Evolutionary conservation across 2,797 vertebrate species (phyloP).

Genomic region (Onychomys torridus): DNA sequence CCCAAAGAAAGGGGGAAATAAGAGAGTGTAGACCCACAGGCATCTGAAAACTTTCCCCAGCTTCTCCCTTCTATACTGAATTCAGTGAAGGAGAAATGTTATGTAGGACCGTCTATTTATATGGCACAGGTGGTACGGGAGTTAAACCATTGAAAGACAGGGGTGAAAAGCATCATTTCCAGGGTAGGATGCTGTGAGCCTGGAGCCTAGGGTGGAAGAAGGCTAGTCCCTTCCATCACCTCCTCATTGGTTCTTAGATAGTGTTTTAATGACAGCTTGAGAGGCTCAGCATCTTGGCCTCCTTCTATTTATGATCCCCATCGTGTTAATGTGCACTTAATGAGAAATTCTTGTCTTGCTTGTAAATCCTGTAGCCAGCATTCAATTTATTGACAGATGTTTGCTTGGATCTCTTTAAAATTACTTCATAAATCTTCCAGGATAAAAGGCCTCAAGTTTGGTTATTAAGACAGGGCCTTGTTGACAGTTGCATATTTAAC

Average conservation of each 20-base stretch:
- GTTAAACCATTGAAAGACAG: not conserved
- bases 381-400: slow-evolving; percentile 95
- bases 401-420: slow-evolving; percentile 94
- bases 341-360: slow-evolving; percentile 93
- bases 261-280: slow-evolving; percentile 91
- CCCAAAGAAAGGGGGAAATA: too few relatives aligned
- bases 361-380: slow-evolving; percentile 93
- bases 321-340: slow-evolving; percentile 93
- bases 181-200: slow-evolving; percentile 82
- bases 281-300: slow-evolving; percentile 88
- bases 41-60: not conserved
- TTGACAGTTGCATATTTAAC: slow-evolving; percentile 92
- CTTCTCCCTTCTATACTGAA: not conserved
- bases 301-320: slow-evolving; percentile 91
- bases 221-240: slow-evolving; percentile 88
- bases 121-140: fast-evolving
- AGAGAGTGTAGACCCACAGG: not conserved
- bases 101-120: not conserved
- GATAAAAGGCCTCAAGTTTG: slow-evolving; percentile 93
- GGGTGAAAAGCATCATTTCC: not conserved
- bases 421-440: slow-evolving; percentile 94
- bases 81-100: not conserved
- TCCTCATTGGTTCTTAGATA: slow-evolving; percentile 92
- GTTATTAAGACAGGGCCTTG: slow-evolving; percentile 92
- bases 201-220: not conserved